Percentiles rank a stretch among this genome's conserved stretches.
Evolutionary conservation across 2,888 invertebrate genomes (phyloP).

Genomic region (Perizoma flavofasciatum): DNA sequence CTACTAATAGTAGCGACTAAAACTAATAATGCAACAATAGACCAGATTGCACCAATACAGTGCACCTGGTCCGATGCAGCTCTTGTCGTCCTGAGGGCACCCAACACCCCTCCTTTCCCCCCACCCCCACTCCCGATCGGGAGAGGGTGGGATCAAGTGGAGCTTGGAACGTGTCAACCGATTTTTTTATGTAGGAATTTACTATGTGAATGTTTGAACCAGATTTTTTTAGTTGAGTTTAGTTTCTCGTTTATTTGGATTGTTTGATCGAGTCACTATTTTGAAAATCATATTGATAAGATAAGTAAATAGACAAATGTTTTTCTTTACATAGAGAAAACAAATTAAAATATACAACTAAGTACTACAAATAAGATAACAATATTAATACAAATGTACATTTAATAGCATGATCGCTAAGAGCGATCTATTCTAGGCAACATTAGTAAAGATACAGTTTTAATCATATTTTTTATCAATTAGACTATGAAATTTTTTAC

Average conservation of each 20-base stretch:
- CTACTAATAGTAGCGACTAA: constrained; percentile 35
- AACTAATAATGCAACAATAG: constrained; percentile 64
- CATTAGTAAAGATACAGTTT: no score
- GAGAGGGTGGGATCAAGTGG: constrained; percentile 43
- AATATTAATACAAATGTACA: no score
- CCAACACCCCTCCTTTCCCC: constrained; percentile 33
- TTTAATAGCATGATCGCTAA: no score
- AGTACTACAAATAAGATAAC: no score
- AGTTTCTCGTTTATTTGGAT: constrained; percentile 12
- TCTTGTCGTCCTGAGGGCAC: constrained; percentile 52
- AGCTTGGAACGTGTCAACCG: constrained; percentile 61
- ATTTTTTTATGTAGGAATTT: constrained; percentile 57
- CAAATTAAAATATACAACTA: no score
- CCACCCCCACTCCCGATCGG: constrained; percentile 31
- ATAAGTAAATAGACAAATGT: no score
- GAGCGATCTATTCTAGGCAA: no score
- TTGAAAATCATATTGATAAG: no score
- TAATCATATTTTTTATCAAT: no score
- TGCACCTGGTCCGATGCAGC: constrained; percentile 65
- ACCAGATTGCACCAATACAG: constrained; percentile 69
- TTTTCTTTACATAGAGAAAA: no score
- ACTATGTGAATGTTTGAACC: constrained; percentile 47
- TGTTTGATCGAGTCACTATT: constrained; percentile 6
- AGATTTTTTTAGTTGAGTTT: constrained; percentile 22
- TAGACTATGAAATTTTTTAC: no score